Conservation (phyloP, 2,797 vertebrate species). For the Anomalospiza imberbis region DNA sequence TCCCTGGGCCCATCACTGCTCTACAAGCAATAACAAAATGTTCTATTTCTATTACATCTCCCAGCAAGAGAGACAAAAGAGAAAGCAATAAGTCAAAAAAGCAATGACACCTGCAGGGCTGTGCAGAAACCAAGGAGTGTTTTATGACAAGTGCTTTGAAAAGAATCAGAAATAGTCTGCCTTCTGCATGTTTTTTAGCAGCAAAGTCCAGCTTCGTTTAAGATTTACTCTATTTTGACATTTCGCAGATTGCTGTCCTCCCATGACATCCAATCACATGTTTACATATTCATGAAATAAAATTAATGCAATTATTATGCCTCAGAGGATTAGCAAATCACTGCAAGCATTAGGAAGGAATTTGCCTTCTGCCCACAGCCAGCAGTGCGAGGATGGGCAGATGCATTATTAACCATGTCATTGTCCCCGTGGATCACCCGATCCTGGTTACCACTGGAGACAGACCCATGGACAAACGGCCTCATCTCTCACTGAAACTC, state of each 20-base stretch:
- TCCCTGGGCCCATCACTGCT: background rate
- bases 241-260: background rate
- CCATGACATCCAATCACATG: background rate
- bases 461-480: background rate
- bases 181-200: background rate
- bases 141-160: background rate
- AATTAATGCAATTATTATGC: constrained; percentile 44
- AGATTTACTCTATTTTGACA: background rate
- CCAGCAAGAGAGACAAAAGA: background rate
- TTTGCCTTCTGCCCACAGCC: background rate
- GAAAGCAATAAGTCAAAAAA: background rate
- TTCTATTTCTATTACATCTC: background rate
- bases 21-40: background rate
- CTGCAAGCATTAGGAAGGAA: constrained; percentile 22
- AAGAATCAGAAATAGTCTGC: background rate
- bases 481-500: background rate
- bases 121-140: background rate
- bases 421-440: constrained; percentile 27
- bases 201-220: background rate
- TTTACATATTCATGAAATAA: constrained; percentile 34
- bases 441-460: constrained; percentile 35
- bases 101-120: background rate
- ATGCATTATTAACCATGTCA: constrained; percentile 47
- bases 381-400: background rate
- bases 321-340: constrained; percentile 30